These are phyloP conservation scores for Epirrita christyi DNA, from an alignment of 2,888 invertebrate species.

Conservation along the genomic window DNA sequence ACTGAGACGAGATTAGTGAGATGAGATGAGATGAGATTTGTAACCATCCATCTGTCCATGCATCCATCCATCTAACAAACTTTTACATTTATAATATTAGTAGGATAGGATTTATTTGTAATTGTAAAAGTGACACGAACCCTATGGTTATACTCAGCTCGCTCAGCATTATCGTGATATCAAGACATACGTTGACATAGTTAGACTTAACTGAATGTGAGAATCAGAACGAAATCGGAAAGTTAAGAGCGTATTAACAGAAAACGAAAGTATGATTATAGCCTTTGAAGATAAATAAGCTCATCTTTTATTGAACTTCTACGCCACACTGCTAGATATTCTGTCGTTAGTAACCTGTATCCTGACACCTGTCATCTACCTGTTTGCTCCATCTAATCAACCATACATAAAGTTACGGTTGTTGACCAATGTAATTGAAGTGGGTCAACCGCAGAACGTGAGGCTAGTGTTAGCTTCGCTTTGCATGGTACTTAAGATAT, in stretches of 20 bases:
- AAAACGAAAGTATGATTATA: slow-evolving; percentile 19
- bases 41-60: too few relatives aligned
- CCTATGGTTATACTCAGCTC: too few relatives aligned
- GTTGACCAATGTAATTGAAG: slow-evolving; percentile 53
- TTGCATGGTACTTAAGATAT: background rate
- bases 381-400: slow-evolving; percentile 29
- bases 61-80: too few relatives aligned
- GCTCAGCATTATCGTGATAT: too few relatives aligned
- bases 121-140: too few relatives aligned
- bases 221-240: slow-evolving; percentile 14
- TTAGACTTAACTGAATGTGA: background rate
- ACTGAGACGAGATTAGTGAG: too few relatives aligned
- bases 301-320: slow-evolving; percentile 20
- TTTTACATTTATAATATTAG: too few relatives aligned
- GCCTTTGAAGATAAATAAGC: slow-evolving; percentile 15
- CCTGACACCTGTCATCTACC: slow-evolving; percentile 17
- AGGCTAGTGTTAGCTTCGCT: slow-evolving; percentile 38
- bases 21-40: too few relatives aligned
- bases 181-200: too few relatives aligned
- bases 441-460: slow-evolving; percentile 62
- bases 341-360: slow-evolving; percentile 1
- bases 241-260: slow-evolving; percentile 1
- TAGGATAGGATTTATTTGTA: too few relatives aligned
- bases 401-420: slow-evolving; percentile 38
- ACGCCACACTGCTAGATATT: background rate